Base-by-base conservation (phyloP, 2,113 vertebrate species). In the Bubalus kerabau region DNA sequence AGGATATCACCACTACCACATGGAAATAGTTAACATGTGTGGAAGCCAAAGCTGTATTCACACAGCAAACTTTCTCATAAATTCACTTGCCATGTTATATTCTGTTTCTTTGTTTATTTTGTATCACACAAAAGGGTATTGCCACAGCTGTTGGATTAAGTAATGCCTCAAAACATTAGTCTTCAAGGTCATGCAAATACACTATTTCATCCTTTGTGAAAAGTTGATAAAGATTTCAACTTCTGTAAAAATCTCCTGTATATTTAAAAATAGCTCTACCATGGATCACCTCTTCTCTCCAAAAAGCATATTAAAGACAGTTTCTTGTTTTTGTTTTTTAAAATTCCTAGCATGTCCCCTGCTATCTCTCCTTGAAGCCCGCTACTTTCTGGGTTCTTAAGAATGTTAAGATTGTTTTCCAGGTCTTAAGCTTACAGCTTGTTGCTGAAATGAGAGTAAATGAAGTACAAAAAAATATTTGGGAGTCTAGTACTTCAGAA, bases 71-170 rank as follows among this genome's bases (percentile, higher is more conserved):
- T 54, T 74, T 52, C 52, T 90, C 56, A 76, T 52, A 46, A 95
- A 59, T 74, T 93, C 74, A 87, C 40, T 90, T 17, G n/a, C 30
- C 21, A 83, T 40, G 52, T 62, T 93, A 36, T 26, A n/a, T 90
- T 92, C 78, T 95, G 71, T n/a, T 57, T 32, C 78, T 91, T 89
- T 92, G 57, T 96, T 93, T 90, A 59, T 94, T 82, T 89, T 94
- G 30, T 84, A 43, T 71, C 74, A 90, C 7, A 74, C 23, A 81
- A 95, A 96, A 90, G 80, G 46, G 7, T 64, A 81, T 84, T 90
- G 50, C 40, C 81, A 21, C 26, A 87, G 92, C 80, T 95, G 87
- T 64, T 95, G 52, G 64, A 76, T 90, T 93, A 86, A 54, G 78
- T 82, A 90, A 92, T 90, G 83, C 3, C 50, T 96, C 62, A 71